Conservation (phyloP, 1,140 invertebrate species). For the Drosophila neocordata region DNA sequence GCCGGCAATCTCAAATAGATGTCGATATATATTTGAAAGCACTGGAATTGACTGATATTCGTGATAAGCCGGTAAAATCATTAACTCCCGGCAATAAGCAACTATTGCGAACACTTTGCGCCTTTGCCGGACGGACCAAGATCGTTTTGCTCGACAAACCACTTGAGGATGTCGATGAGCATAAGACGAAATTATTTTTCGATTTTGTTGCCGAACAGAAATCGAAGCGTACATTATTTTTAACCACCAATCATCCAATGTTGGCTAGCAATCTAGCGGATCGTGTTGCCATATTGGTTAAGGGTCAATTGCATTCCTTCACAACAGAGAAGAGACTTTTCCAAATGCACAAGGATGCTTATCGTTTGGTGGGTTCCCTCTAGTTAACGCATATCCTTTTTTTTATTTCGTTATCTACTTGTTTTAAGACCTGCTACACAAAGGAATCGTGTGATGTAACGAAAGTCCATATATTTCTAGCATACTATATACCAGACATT, state of each 20-base stretch:
- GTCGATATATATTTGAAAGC: neutral
- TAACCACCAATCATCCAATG: conserved; percentile 39
- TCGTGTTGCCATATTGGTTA: conserved; percentile 37
- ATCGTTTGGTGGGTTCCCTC: conserved; percentile 53
- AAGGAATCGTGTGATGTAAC: conserved; percentile 20
- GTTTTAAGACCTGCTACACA: neutral
- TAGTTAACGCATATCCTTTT: too few species aligned
- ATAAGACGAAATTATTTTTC: conserved; percentile 26
- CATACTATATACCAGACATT: conserved; percentile 4
- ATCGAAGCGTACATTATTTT: conserved; percentile 33
- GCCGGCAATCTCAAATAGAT: conserved; percentile 15
- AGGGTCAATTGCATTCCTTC: conserved; percentile 17
- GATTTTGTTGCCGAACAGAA: conserved; percentile 28
- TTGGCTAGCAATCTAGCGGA: conserved; percentile 52
- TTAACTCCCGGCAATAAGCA: conserved; percentile 38
- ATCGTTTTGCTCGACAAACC: conserved; percentile 51
- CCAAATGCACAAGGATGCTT: conserved; percentile 13
- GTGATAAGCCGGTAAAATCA: neutral
- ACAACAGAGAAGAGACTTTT: conserved; percentile 21
- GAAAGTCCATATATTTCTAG: conserved; percentile 16
- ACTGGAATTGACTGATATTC: conserved; percentile 17
- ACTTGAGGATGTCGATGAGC: conserved; percentile 46
- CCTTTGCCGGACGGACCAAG: conserved; percentile 45
- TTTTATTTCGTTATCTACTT: too few species aligned
- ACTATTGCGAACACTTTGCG: conserved; percentile 36